Conservation (phyloP, 1,140 invertebrate species). For the Kradibia gibbosae region DNA sequence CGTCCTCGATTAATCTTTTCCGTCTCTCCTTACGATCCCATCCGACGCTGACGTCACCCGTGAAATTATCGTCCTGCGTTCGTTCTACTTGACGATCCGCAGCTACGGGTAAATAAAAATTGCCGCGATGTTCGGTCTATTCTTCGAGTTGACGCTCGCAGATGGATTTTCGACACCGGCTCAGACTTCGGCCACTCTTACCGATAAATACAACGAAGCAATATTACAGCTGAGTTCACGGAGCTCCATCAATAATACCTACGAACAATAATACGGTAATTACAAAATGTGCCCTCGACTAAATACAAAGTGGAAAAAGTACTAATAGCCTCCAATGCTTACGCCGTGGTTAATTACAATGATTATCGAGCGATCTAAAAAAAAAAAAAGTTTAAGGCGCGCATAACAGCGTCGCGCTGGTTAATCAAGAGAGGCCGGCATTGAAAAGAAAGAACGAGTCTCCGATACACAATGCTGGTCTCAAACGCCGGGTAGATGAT, state of each 20-base stretch:
- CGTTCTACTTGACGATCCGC: conserved; percentile 27
- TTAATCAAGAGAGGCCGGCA: background rate
- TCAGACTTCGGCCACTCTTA: too few species aligned
- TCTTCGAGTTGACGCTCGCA: too few species aligned
- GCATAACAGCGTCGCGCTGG: background rate
- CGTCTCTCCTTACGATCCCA: conserved; percentile 22
- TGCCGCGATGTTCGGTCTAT: too few species aligned
- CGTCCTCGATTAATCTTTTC: conserved; percentile 44
- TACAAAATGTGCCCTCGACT: too few species aligned
- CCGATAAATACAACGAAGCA: too few species aligned
- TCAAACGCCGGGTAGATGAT: background rate
- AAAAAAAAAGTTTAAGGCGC: background rate
- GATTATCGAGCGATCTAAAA: conserved; percentile 8
- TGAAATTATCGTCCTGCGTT: conserved; percentile 8
- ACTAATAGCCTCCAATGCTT: background rate
- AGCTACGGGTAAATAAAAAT: background rate
- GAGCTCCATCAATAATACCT: too few species aligned
- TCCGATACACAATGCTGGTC: too few species aligned
- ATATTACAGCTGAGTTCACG: too few species aligned
- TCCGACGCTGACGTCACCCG: conserved; percentile 19
- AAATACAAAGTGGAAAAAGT: background rate
- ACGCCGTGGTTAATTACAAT: background rate
- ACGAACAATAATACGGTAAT: too few species aligned
- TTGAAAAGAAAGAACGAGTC: background rate
- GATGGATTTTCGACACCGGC: too few species aligned